Evolutionary conservation across 92 coral and sea anemone species (phyloP).

Genomic region (Galaxea fascicularis): DNA sequence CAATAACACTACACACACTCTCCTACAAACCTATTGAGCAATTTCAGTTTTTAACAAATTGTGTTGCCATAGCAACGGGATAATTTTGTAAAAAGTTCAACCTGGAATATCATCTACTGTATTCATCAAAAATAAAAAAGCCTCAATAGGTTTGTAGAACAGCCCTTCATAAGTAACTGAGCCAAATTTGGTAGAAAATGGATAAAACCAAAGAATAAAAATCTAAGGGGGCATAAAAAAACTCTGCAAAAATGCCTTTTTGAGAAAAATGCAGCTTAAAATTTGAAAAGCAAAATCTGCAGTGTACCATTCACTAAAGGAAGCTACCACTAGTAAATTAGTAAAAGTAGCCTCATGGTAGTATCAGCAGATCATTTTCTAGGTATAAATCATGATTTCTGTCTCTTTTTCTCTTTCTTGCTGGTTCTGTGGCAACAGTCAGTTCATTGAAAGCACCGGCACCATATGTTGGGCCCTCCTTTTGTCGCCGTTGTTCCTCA

Average conservation of each 20-base stretch:
- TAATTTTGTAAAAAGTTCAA: not conserved
- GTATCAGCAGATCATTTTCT: slow-evolving; percentile 21
- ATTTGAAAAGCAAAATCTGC: slow-evolving; percentile 12
- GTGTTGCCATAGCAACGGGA: slow-evolving; percentile 48
- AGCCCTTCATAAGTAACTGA: slow-evolving; percentile 12
- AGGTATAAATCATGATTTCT: slow-evolving; percentile 26
- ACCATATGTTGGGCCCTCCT: slow-evolving; percentile 41
- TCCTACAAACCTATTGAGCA: slow-evolving; percentile 57
- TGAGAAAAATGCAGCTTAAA: slow-evolving; percentile 28
- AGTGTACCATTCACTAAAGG: not conserved
- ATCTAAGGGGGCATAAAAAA: too few relatives aligned
- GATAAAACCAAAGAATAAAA: too few relatives aligned
- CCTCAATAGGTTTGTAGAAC: slow-evolving; percentile 33
- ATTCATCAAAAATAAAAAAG: slow-evolving; percentile 37
- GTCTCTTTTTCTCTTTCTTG: slow-evolving; percentile 5
- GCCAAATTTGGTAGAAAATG: slow-evolving; percentile 37
- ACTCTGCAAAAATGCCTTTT: too few relatives aligned
- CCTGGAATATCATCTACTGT: not conserved
- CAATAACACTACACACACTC: slow-evolving; percentile 51
- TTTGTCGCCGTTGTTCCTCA: slow-evolving; percentile 27
- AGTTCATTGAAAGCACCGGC: slow-evolving; percentile 44
- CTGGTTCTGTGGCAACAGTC: slow-evolving; percentile 7
- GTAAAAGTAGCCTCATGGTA: not conserved
- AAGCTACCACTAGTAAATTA: not conserved
- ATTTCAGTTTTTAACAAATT: slow-evolving; percentile 44